Evolutionary conservation across 2,113 vertebrate genomes (phyloP), one percentile per base, ranked within the genome.

Genomic region (Onychostruthus taczanowskii): DNA sequence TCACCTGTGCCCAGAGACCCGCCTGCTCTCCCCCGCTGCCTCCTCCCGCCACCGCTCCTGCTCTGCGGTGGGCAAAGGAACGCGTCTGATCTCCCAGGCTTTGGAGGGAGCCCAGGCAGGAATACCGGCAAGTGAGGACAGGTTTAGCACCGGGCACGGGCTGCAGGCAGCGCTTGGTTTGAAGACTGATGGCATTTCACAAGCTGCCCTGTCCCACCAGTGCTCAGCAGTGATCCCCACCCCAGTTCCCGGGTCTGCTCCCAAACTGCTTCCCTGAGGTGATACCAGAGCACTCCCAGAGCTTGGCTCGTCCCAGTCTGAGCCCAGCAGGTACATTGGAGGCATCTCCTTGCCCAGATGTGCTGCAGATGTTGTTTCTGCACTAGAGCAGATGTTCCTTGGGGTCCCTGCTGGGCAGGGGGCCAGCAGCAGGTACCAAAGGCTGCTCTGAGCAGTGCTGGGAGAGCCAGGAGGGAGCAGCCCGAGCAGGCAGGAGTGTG

Each of bases 271-370:
- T 22, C 46, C 35, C n/a, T 0, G 17, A 52, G 58, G 31, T 2
- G 24, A 2, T 13, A 4, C 6, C 75, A 31, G 11, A 9, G 56
- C 6, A 0, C 52, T 62, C n/a, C 79, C 35, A 16, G 55, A 5
- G 47, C 70, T 35, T 16, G 47, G n/a, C 55, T 47, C 5, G 35
- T 47, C 55, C 47, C 21, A 15, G 1, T 10, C 62, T 7, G 66
- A 6, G 56, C 37, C 0, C 0, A 17, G 67, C 27, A 15, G 76
- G 5, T 2, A 0, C 0, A 0, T 1, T 35, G 19, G 47, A 7
- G 21, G 7, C 0, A 1, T 1, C 27, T 30, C 30, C 2, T 9
- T 39, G 47, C 72, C 17, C 10, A 37, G 46, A 12, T 2, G 4
- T 2, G 53, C 11, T 44, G 63, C n/a, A 2, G 6, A 6, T 19